A percentile compares a stretch with the other conserved stretches of the same genome.
Conservation (phyloP, 53 echinoderm and acorn worm genomes). For the Echinarachnius parma region DNA sequence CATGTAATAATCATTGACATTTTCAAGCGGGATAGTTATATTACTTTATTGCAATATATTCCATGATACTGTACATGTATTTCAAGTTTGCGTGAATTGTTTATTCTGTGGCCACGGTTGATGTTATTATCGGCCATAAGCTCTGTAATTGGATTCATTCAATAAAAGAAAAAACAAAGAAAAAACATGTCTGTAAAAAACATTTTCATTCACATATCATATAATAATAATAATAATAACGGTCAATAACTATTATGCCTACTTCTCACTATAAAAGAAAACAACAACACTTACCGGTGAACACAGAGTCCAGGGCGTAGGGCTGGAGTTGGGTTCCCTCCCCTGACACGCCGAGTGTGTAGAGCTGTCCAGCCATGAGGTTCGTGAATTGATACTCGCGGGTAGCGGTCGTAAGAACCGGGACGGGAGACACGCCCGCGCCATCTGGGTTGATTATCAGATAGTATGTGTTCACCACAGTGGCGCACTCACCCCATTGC, state of each 20-base stretch:
- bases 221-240: background rate
- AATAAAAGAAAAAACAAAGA: too few species aligned
- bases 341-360: background rate
- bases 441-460: slow-evolving; percentile 4
- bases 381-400: background rate
- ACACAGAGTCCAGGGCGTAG: slow-evolving; percentile 13
- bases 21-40: too few species aligned
- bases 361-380: slow-evolving; percentile 12
- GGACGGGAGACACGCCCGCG: background rate
- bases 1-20: too few species aligned
- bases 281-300: slow-evolving; percentile 8
- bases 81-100: too few species aligned
- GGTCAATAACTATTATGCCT: background rate
- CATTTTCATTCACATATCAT: too few species aligned
- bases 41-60: too few species aligned
- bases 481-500: slow-evolving; percentile 22
- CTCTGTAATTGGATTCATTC: too few species aligned
- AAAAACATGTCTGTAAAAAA: too few species aligned
- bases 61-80: too few species aligned
- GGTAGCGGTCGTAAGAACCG: background rate
- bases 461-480: background rate
- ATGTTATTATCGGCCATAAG: too few species aligned
- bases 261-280: background rate
- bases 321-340: background rate
- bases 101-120: too few species aligned